Percentiles rank a stretch among this genome's conserved stretches.
Evolutionary conservation across 2,113 vertebrate genomes (phyloP).

Genomic region (Baryphthengus martii): DNA sequence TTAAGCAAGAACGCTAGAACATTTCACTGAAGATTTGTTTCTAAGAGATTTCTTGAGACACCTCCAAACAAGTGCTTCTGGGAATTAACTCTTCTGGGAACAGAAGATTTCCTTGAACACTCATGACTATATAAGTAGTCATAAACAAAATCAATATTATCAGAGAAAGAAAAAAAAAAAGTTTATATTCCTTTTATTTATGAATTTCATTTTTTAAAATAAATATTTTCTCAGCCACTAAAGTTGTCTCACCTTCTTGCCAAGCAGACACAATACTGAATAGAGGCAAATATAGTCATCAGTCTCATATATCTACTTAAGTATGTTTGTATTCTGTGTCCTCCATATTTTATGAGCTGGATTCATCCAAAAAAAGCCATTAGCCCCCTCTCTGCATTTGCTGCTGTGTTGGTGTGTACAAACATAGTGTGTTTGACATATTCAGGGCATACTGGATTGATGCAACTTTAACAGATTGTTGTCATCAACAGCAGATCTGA

Average conservation of each 20-base stretch:
- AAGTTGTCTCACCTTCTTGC: neutral
- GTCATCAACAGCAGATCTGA: neutral
- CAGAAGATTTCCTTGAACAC: neutral
- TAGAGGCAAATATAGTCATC: neutral
- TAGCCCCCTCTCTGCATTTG: neutral
- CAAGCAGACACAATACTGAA: neutral
- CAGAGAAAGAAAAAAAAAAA: neutral
- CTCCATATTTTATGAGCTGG: neutral
- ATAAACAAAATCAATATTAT: neutral
- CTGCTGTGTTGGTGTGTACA: neutral
- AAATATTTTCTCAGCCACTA: neutral
- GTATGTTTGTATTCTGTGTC: neutral
- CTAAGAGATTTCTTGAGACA: neutral
- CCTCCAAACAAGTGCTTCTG: neutral
- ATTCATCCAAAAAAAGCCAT: neutral
- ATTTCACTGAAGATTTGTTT: neutral
- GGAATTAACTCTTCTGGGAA: neutral
- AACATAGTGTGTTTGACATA: conserved; percentile 4
- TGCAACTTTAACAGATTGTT: neutral
- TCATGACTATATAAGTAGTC: neutral
- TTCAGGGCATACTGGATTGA: conserved; percentile 10
- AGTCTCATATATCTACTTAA: neutral
- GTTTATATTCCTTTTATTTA: neutral
- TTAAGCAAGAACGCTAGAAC: neutral
- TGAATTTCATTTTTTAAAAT: neutral